Base-by-base conservation (phyloP, 2,888 invertebrate genomes). In the Aphidius colemani region DNA sequence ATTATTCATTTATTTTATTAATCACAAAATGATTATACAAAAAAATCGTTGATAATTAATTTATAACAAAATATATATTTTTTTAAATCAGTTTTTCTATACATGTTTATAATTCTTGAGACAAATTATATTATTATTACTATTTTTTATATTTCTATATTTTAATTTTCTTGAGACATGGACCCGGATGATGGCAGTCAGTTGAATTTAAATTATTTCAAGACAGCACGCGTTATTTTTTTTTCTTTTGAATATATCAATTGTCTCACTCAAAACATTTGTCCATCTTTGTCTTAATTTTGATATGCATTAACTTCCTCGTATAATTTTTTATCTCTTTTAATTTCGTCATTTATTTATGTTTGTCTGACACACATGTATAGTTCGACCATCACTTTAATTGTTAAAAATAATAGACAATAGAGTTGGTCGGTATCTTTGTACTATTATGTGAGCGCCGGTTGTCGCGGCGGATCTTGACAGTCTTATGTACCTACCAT, bases 191-290 rank as follows among this genome's bases (percentile, higher is more conserved):
- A 75, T 74, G 30, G 5, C 39, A 48, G 40, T 57, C 57, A 75
- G 71, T 71, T 66, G 70, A 74, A 74, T 69, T 62, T 75, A 78
- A 75, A 78, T 79, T 76, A 77, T 74, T 78, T 81, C 81, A 81
- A 78, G 80, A 78, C 75, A 78, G 81, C 80, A 79, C 81, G 79
- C 81, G 81, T 80, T 78, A 77, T 78, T 69, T 73, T 72, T 67
- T 72, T 71, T 74, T 72, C 39, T 53, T 67, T 65, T 18, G 13
- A 18, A 46, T 57, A 45, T 30, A 30, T 30, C 5, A 30, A 45
- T 45, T 48, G 41, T 67, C 64, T 60, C 41, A 44, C 51, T 60
- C 48, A 13, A 57, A 46, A 48, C 53, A 53, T 46, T 11, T 10
- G 10, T 30, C 39, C 56, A 44, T 55, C 49, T 49, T 44, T 39